Percentiles rank a stretch among this genome's conserved stretches.
Evolutionary conservation across 2,888 invertebrate species (phyloP).

Genomic region (Pollenia amentaria): DNA sequence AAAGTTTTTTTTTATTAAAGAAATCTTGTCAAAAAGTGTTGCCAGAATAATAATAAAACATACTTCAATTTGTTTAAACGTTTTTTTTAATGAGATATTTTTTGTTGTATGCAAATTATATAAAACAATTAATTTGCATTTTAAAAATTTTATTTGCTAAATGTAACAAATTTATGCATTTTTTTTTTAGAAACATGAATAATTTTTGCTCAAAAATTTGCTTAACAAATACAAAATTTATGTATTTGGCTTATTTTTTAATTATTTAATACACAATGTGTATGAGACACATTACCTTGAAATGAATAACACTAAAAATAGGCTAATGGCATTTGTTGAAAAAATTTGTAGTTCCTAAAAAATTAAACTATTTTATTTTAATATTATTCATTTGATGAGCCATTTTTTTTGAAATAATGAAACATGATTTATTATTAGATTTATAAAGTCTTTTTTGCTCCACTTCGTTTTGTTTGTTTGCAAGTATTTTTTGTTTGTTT

Average conservation of each 20-base stretch:
- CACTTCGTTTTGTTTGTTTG: not conserved
- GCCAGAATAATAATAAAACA: no score
- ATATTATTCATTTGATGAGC: slow-evolving; percentile 14
- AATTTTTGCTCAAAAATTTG: not conserved
- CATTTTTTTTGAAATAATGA: slow-evolving; percentile 47
- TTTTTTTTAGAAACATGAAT: slow-evolving; percentile 25
- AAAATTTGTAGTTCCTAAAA: not conserved
- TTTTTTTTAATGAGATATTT: no score
- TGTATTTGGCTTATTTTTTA: slow-evolving; percentile 32
- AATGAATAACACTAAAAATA: not conserved
- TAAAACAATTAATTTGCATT: no score
- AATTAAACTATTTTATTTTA: not conserved
- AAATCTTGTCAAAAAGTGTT: no score
- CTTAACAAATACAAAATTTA: slow-evolving; percentile 8
- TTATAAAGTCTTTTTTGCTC: not conserved
- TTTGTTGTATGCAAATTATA: no score
- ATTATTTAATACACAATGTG: not conserved
- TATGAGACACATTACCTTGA: slow-evolving; percentile 54
- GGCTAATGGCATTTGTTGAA: slow-evolving; percentile 6
- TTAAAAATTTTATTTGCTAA: no score
- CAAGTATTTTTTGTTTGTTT: no score
- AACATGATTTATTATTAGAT: slow-evolving; percentile 15
- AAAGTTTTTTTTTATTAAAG: no score
- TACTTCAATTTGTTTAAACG: no score
- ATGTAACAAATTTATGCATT: no score